Base-by-base conservation (phyloP, 1,140 invertebrate genomes). In the Anadara kagoshimensis region DNA sequence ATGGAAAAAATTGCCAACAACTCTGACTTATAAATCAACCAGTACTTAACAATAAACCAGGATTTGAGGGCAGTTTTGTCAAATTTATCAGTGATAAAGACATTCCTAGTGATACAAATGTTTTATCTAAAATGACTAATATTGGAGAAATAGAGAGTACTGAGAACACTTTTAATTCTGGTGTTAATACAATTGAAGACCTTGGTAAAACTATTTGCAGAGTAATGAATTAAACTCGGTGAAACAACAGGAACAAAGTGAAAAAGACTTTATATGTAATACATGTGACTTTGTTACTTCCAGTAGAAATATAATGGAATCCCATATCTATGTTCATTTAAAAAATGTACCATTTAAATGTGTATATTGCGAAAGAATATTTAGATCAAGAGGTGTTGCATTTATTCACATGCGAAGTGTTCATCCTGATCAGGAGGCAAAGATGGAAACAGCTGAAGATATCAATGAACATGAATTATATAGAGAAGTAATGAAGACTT, bases 251-350 rank as follows among this genome's bases (percentile, higher is more conserved):
- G 29, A 36, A 36, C 29, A 36, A 36, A 7, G n/a, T 10, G 29
- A 24, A 24, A 57, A 29, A 11, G 66, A 76, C 18, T 83, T 74
- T 61, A 61, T 51, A 5, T 80, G 77, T 62, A 76, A 76, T 54
- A 53, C 58, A 18, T 84, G 83, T 71, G 76, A 69, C 0, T 84
- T 82, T 63, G 62, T 69, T 3, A 63, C 78, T 41, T 49, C 45
- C 43, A 67, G 24, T 3, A 78, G 77, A 63, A 61, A 76, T 29
- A 76, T 69, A 7, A 82, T 84, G 18, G 78, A 84, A 56, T 75
- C 70, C 1, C 83, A 84, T 67, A 63, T 84, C 5, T 81, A 82
- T 62, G 65, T 75, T 11, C 83, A 84, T 78, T 76, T 82, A 11
- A 76, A 75, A 36, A 71, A 77, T 16, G 72, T 79, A n/a, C 66